Evolutionary conservation across 1,140 invertebrate genomes (phyloP).

Genomic region (Procambarus clarkii): DNA sequence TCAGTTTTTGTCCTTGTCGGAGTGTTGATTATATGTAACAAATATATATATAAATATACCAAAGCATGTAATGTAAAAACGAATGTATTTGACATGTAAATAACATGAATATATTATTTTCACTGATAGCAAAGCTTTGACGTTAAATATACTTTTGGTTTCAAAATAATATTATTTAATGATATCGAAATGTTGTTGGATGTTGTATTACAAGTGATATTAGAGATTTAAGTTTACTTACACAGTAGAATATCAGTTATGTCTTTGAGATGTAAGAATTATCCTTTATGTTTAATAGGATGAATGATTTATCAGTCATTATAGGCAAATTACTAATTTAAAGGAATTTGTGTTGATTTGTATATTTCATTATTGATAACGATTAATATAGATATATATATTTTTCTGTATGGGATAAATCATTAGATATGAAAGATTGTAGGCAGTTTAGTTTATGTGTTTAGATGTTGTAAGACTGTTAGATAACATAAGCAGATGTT

Average conservation of each 20-base stretch:
- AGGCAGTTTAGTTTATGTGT: background rate
- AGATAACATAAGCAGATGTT: background rate
- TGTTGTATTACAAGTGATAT: background rate
- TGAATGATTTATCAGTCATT: background rate
- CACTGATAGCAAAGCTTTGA: background rate
- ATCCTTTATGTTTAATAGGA: no score
- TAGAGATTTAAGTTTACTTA: background rate
- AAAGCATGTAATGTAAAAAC: background rate
- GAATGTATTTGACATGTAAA: background rate
- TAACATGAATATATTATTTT: background rate
- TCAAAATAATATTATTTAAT: background rate
- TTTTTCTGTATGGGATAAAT: no score
- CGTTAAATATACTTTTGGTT: background rate
- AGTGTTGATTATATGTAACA: no score
- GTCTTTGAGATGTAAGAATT: no score
- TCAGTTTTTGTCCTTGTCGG: background rate
- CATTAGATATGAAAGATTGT: no score
- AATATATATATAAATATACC: no score
- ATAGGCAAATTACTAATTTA: background rate
- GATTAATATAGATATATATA: background rate
- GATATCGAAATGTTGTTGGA: background rate
- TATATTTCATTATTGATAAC: background rate
- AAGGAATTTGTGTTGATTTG: background rate
- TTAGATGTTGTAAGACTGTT: background rate
- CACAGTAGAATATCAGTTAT: background rate